Base-by-base conservation (phyloP, 2,888 invertebrate genomes). In the Lymantria monacha region DNA sequence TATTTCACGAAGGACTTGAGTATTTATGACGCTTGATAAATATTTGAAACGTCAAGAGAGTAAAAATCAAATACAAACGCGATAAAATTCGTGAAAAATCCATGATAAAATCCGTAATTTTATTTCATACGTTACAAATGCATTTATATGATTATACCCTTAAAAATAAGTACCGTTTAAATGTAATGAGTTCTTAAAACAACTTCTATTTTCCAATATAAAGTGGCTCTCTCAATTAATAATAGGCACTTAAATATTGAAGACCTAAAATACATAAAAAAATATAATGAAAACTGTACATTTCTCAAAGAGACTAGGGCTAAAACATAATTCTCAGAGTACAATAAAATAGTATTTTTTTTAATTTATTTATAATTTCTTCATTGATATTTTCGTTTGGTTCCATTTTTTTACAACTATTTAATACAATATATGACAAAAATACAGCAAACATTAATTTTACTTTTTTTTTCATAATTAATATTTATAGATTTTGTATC, bases 191-290 rank as follows among this genome's bases (percentile, higher is more conserved):
- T 12, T 40, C 8, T 9, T 8, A 40, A 40, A n/a, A 40, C 11
- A 42, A 42, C 7, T 33, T 38, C 7, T 22, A 8, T 5, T 49
- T 42, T 43, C 45, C 48, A 41, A 43, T 56, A 48, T 41, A 44
- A 57, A 64, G 56, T 64, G 62, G 61, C 41, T 11, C 30, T 41
- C 41, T 14, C 46, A 47, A 52, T 48, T 22, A 56, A 45, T 30
- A 56, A 46, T 51, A 54, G 33, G 40, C 41, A 51, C 51, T 22
- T 63, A 63, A 55, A 51, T 56, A 59, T 54, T 22, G 52, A 49
- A 59, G 54, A 69, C 57, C 65, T 65, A 74, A 69, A 75, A 75
- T 75, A 74, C 74, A 75, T 56, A 53, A 65, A 45, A 54, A 50
- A 50, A 54, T 50, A 46, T 22, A 14, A 42, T 58, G 46, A 51